Evolutionary conservation across 2,888 invertebrate species (phyloP).

Genomic region (Dolichopus griseipennis): DNA sequence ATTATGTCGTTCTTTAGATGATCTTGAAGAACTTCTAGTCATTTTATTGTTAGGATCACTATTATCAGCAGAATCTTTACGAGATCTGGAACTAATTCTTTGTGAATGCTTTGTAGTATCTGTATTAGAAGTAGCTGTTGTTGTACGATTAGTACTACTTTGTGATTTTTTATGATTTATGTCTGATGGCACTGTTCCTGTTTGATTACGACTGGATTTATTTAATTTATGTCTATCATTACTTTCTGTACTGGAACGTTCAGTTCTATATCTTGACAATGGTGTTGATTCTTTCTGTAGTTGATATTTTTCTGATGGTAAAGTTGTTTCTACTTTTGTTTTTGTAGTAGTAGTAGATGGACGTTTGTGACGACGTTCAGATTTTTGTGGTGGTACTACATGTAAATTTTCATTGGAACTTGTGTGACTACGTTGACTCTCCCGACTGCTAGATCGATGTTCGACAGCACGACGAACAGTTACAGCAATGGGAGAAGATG

Average conservation of each 20-base stretch:
- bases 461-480: constrained; percentile 27
- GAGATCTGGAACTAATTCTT: neutral
- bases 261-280: neutral
- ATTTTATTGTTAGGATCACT: neutral
- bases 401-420: constrained; percentile 21
- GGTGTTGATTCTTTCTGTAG: neutral
- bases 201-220: neutral
- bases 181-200: neutral
- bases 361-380: constrained; percentile 6
- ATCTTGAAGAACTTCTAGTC: neutral
- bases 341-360: neutral
- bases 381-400: constrained; percentile 5
- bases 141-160: neutral
- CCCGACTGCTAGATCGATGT: constrained; percentile 29
- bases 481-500: constrained; percentile 22
- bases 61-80: neutral
- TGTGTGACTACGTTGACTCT: constrained; percentile 21
- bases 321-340: neutral
- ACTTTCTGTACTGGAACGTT: constrained; percentile 13
- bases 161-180: neutral
- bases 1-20: neutral
- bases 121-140: neutral
- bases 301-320: neutral
- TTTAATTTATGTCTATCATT: neutral
- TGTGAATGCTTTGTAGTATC: neutral